Evolutionary conservation across 2,113 vertebrate genomes (phyloP), one percentile per base, ranked within the genome.

Genomic region (Siniperca knerii): DNA sequence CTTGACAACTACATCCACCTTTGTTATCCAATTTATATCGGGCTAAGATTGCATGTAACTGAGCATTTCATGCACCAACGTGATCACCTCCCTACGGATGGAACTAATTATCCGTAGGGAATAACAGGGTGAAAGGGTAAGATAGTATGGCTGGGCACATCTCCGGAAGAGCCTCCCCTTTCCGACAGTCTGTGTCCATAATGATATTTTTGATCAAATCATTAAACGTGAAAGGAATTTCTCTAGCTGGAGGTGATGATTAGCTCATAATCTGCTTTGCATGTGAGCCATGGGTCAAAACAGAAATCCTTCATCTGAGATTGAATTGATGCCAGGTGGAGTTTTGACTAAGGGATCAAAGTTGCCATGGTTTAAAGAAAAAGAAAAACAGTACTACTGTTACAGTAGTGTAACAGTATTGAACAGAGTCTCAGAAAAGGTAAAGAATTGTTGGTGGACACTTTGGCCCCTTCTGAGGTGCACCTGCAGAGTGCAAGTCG

Each of bases 401-500:
- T 25, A 25, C 25, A 81, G 64, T 15, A 71, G 64, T 54, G 69
- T 57, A 84, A 87, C 65, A 72, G 66, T 60, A 69, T 70, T 82
- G 79, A 88, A 87, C 21, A 77, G 42, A 68, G 71, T 75, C 70
- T 84, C 65, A 29, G 75, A 76, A 79, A 86, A 81, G 72, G 9
- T 33, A 71, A 70, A 84, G 77, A 85, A 75, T 84, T 79, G 81
- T 77, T 52, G 54, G 48, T 9, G 77, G 82, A 87, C 67, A 62
- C 82, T 71, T 81, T 77, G 76, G 64, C 62, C 82, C 67, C 67
- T n/a, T 62, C 23, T 76, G 18, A 48, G 71, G 83, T 54, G 68
- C 72, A 64, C 71, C 69, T 4, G 44, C 89, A 91, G 92, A 93
- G 89, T 37, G 93, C 93, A 89, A 93, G 93, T 67, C 91, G 93